Base-by-base conservation (phyloP, 2,888 invertebrate genomes). In the Epirrita christyi region DNA sequence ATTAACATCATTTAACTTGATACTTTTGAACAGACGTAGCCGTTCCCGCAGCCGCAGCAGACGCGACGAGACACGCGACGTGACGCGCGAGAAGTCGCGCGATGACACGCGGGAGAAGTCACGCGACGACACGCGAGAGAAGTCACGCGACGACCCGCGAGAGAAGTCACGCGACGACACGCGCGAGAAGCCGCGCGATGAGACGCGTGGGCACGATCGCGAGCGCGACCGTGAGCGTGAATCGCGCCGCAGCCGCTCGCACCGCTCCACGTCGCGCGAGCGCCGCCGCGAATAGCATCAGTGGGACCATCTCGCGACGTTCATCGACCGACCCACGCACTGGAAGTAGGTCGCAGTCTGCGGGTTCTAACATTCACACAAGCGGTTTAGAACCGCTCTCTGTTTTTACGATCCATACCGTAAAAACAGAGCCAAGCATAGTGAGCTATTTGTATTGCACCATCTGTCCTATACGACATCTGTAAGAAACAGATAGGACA, bases 231-330 rank as follows among this genome's bases (percentile, higher is more conserved):
- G 82, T 15, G 82, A 82, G 0, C 79, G 85, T 21, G 81, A 82
- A 13, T 62, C 85, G 32, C 85, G 86, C 13, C 86, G 89, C 68
- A 84, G 85, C 51, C 86, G 85, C 65, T 88, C 88, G 13, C 80
- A 88, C 55, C 85, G 89, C 43, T 89, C 90, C 8, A 61, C 78
- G 4, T 90, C 89, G 10, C 80, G 84, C 43, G 90, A 91, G 51
- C 82, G 86, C 9, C 80, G 87, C 51, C 79, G 90, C 51, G 91
- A 90, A 63, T 89, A 82, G 68, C 55, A 53, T 48, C 54, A 42
- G 43, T 45, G 38, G 44, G 51, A 54, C 55, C 47, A 54, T 21
- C 58, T 59, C 50, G 53, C 50, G 50, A 59, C 54, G 6, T 59
- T 54, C 10, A 36, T 54, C 32, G 46, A 44, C 45, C 53, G 58